phyloP scores from a whole-genome alignment of 2,113 vertebrate species.

The Damaliscus lunatus region DNA sequence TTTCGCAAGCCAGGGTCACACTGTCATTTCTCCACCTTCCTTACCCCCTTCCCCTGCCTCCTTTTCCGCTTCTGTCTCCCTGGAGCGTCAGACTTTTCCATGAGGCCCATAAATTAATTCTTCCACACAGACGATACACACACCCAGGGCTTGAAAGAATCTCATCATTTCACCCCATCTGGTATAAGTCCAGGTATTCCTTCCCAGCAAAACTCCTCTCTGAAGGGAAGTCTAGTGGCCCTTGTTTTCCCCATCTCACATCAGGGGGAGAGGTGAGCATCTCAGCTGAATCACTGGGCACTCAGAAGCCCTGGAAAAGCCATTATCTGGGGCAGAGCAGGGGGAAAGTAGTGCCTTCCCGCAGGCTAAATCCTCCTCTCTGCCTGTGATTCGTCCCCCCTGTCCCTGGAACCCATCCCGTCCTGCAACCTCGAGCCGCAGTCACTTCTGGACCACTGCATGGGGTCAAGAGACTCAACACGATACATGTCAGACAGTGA shows the following conservation, averaged over 20 bases:
- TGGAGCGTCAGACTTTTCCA: not conserved
- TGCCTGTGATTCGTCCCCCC: not conserved
- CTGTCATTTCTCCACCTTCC: not conserved
- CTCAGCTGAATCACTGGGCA: not conserved
- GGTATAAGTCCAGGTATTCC: not conserved
- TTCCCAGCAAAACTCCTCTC: conserved; percentile 21
- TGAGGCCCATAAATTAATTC: not conserved
- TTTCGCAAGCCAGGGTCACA: not conserved
- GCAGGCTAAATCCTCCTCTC: not conserved
- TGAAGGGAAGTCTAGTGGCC: not conserved
- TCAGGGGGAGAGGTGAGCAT: not conserved
- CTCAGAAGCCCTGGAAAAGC: conserved; percentile 35
- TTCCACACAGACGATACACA: not conserved
- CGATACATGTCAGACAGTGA: not conserved
- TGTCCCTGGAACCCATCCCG: not conserved
- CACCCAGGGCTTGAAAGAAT: not conserved
- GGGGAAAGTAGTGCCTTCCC: not conserved
- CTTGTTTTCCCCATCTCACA: not conserved
- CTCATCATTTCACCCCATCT: not conserved
- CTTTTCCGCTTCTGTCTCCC: not conserved
- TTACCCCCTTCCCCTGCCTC: not conserved
- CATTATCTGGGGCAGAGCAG: not conserved
- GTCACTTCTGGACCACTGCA: not conserved
- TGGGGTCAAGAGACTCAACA: not conserved
- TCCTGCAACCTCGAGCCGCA: not conserved